phyloP scores from a whole-genome alignment of 1,140 invertebrate species.

The Pseudoatta argentina region DNA sequence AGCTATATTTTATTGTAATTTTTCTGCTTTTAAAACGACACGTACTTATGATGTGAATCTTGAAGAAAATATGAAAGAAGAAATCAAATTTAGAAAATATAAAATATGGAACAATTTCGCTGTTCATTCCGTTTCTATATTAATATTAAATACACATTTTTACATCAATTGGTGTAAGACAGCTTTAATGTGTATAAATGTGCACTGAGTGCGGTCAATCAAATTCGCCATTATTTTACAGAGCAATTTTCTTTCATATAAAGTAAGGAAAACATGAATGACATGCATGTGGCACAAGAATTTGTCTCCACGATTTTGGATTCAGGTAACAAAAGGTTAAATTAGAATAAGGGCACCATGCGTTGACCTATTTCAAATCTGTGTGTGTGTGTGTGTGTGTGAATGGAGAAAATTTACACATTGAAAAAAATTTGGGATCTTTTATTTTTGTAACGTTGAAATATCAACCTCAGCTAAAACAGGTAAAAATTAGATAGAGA shows the following conservation, averaged over 20 bases:
- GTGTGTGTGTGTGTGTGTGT: too few species aligned
- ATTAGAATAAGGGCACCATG: not conserved
- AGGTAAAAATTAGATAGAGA: not conserved
- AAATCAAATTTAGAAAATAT: not conserved
- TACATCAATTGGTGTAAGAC: too few species aligned
- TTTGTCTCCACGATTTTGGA: not conserved
- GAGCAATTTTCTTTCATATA: not conserved
- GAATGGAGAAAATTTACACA: too few species aligned
- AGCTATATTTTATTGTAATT: not conserved
- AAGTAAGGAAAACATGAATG: not conserved
- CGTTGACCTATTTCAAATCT: too few species aligned
- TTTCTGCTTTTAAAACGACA: not conserved
- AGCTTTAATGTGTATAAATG: too few species aligned
- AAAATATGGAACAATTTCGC: not conserved
- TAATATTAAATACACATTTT: too few species aligned
- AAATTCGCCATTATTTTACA: not conserved
- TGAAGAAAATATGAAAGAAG: not conserved
- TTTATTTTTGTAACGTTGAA: not conserved
- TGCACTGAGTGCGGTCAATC: too few species aligned
- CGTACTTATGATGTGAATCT: not conserved
- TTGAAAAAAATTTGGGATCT: not conserved
- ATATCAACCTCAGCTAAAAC: not conserved
- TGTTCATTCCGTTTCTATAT: not conserved
- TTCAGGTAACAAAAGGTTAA: not conserved
- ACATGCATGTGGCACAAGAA: not conserved